Conservation (phyloP, 2,113 vertebrate genomes). For the Helogale parvula region DNA sequence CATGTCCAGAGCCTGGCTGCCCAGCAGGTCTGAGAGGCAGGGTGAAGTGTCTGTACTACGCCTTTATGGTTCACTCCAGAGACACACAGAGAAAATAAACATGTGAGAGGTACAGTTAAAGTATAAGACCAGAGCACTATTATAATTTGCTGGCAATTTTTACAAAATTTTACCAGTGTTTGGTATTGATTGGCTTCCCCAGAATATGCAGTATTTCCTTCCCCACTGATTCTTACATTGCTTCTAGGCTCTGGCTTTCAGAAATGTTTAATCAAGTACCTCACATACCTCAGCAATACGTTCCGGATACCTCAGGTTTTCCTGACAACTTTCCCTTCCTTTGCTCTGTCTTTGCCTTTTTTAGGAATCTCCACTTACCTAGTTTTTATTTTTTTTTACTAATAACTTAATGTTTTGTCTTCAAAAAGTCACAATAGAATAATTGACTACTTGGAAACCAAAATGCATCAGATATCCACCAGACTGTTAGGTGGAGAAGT, state of each 20-base stretch:
- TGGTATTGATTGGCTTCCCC: slow-evolving; percentile 22
- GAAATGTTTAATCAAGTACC: slow-evolving; percentile 51
- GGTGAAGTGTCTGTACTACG: not conserved
- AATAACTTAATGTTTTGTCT: slow-evolving; percentile 42
- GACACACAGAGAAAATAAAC: not conserved
- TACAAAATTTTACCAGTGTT: not conserved
- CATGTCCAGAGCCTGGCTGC: not conserved
- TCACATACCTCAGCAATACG: slow-evolving; percentile 6
- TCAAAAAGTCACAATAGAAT: not conserved
- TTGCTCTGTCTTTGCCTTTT: slow-evolving; percentile 6
- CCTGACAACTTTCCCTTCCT: slow-evolving; percentile 28
- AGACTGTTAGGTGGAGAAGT: not conserved
- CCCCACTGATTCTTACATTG: not conserved
- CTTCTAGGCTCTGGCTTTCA: slow-evolving; percentile 6
- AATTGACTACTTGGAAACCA: not conserved
- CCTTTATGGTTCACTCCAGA: not conserved
- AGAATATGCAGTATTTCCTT: not conserved
- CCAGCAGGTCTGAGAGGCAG: not conserved
- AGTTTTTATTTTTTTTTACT: slow-evolving; percentile 19
- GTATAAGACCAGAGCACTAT: not conserved
- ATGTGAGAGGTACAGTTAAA: not conserved
- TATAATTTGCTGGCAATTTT: not conserved
- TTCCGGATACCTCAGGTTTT: slow-evolving; percentile 26
- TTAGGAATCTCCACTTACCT: not conserved
- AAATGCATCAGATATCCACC: not conserved